Conservation (phyloP, 2,888 invertebrate species). For the Acanthosepion lycidas region DNA sequence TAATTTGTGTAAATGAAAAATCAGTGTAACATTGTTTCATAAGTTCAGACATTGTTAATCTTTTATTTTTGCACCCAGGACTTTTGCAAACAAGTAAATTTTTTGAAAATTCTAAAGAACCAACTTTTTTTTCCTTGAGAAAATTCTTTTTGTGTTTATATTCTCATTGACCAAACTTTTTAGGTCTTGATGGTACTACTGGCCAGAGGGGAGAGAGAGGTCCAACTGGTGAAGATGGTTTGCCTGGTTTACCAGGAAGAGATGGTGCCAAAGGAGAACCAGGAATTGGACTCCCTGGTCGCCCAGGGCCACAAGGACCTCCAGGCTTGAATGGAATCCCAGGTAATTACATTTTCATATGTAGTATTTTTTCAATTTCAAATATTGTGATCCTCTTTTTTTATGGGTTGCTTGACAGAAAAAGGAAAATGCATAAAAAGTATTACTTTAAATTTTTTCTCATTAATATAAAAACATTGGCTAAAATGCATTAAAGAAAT, state of each 20-base stretch:
- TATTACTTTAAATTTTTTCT: too few species aligned
- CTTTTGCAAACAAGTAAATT: neutral
- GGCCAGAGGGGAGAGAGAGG: constrained; percentile 59
- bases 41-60: too few species aligned
- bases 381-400: too few species aligned
- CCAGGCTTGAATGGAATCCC: constrained; percentile 62
- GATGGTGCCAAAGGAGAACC: constrained; percentile 59
- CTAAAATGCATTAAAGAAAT: too few species aligned
- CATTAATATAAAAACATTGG: too few species aligned
- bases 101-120: neutral
- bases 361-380: too few species aligned
- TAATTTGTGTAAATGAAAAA: too few species aligned
- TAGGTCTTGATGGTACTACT: constrained; percentile 63
- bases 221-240: constrained; percentile 58
- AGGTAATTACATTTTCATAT: constrained; percentile 52
- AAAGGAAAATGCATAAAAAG: too few species aligned
- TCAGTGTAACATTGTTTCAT: too few species aligned
- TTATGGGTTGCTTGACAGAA: too few species aligned
- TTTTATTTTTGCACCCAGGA: too few species aligned
- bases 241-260: constrained; percentile 61
- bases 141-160: constrained; percentile 50
- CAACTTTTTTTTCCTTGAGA: neutral
- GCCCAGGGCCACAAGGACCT: constrained; percentile 63
- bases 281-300: constrained; percentile 80
- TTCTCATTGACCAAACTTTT: constrained; percentile 50